Evolutionary conservation across 1,140 invertebrate genomes (phyloP).

Genomic region (Zaprionus vittiger): DNA sequence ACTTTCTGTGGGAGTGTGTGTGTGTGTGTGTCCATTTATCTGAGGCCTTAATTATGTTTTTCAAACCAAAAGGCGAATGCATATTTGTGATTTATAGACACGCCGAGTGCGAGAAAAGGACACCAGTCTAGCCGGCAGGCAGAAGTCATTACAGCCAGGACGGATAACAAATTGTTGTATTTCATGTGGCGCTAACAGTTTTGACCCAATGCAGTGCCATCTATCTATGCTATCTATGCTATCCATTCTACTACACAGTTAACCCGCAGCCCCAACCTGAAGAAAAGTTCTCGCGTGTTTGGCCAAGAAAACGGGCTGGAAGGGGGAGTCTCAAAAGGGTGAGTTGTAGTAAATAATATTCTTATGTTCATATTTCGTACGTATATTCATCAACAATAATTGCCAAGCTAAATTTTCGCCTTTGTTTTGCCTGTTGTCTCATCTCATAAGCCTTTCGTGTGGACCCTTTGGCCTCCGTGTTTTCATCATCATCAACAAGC

Average conservation of each 20-base stretch:
- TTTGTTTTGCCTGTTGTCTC: slow-evolving; percentile 37
- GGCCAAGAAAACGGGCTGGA: neutral
- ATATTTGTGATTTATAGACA: slow-evolving; percentile 74
- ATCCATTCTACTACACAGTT: slow-evolving; percentile 35
- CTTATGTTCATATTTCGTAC: slow-evolving; percentile 57
- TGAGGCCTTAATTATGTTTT: slow-evolving; percentile 70
- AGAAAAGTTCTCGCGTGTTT: slow-evolving; percentile 56
- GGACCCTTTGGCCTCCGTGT: slow-evolving; percentile 27
- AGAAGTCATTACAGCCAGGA: slow-evolving; percentile 12
- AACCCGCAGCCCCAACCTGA: neutral
- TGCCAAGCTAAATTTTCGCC: slow-evolving; percentile 56
- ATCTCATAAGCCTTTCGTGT: slow-evolving; percentile 42
- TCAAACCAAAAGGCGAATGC: slow-evolving; percentile 39
- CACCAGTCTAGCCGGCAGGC: slow-evolving; percentile 6
- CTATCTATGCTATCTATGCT: slow-evolving; percentile 10
- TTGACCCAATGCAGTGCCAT: slow-evolving; percentile 13
- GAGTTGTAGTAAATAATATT: slow-evolving; percentile 6
- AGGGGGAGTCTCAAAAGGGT: neutral
- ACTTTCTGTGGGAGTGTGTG: slow-evolving; percentile 2
- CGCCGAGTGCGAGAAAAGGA: slow-evolving; percentile 17
- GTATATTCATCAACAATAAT: slow-evolving; percentile 78
- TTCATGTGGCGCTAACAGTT: slow-evolving; percentile 48
- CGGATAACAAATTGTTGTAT: slow-evolving; percentile 75
- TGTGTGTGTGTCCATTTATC: neutral
- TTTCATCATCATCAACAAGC: slow-evolving; percentile 21